phyloP scores from a whole-genome alignment of 2,888 invertebrate genomes.

The Coremacera marginata region DNA sequence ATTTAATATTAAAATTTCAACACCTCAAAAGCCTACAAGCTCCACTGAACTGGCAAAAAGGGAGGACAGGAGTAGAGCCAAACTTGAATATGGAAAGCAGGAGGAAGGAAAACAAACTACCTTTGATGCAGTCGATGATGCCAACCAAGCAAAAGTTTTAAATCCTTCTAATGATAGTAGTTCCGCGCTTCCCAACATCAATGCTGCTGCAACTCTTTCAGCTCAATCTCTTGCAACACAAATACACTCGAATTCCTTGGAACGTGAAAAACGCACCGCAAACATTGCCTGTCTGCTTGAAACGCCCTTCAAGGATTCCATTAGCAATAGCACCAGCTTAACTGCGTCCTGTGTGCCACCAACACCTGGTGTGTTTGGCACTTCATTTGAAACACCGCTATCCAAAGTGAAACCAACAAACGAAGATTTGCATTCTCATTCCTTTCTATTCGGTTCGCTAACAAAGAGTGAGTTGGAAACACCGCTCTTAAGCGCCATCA shows the following conservation, averaged over 20 bases:
- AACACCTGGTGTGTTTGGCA: constrained; percentile 72
- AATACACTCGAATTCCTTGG: constrained; percentile 12
- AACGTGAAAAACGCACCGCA: constrained; percentile 51
- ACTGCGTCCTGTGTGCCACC: constrained; percentile 70
- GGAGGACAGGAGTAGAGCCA: constrained; percentile 26
- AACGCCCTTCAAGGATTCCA: constrained; percentile 72
- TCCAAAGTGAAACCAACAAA: constrained; percentile 48
- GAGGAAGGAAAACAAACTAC: neutral
- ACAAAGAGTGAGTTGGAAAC: constrained; percentile 74
- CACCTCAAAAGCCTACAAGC: constrained; percentile 51
- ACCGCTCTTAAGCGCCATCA: constrained; percentile 71
- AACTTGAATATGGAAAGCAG: constrained; percentile 3
- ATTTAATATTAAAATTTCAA: constrained; percentile 58
- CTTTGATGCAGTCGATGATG: neutral
- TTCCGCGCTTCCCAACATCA: neutral
- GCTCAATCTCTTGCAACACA: constrained; percentile 21
- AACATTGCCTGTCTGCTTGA: constrained; percentile 70
- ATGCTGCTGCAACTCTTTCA: neutral
- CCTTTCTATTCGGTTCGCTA: constrained; percentile 62
- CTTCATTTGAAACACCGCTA: constrained; percentile 64
- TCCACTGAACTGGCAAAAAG: neutral
- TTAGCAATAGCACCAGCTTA: constrained; percentile 65
- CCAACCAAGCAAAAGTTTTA: neutral
- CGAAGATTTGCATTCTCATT: constrained; percentile 51
- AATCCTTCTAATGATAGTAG: neutral